Conservation (phyloP, 2,113 vertebrate species). For the Uria aalge region DNA sequence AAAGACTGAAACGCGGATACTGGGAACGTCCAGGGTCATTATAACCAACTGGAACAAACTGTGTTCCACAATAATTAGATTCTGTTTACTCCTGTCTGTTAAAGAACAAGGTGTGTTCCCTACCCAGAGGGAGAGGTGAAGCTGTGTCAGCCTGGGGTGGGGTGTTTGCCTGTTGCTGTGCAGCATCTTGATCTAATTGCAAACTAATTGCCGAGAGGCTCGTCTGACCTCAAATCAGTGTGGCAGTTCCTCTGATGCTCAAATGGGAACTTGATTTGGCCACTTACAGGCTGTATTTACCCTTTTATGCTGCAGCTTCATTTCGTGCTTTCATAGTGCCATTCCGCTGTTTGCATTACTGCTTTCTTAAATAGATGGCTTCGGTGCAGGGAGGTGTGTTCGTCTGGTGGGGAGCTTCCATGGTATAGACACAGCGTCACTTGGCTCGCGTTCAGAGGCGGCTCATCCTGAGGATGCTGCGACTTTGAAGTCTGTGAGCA, state of each 20-base stretch:
- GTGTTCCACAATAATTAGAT: not conserved
- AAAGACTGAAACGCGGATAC: not conserved
- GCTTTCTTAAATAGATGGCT: not conserved
- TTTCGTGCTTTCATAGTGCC: not conserved
- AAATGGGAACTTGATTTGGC: not conserved
- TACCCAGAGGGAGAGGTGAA: not conserved
- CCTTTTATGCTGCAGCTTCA: not conserved
- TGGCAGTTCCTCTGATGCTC: not conserved
- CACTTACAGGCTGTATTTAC: not conserved
- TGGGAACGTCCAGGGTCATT: not conserved
- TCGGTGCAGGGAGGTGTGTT: not conserved
- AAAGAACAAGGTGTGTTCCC: not conserved
- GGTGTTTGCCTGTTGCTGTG: not conserved
- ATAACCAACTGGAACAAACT: not conserved
- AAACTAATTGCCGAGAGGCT: not conserved
- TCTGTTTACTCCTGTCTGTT: not conserved
- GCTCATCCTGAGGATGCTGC: not conserved
- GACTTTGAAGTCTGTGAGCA: not conserved
- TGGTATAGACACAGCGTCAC: not conserved
- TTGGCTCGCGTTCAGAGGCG: not conserved
- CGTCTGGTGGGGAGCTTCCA: rapidly evolving
- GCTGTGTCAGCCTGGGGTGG: not conserved
- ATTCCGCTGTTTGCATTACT: not conserved
- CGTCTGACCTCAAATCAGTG: not conserved
- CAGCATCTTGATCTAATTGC: not conserved